Evolutionary conservation across 1,140 invertebrate genomes (phyloP).

Genomic region (Solenopsis invicta): DNA sequence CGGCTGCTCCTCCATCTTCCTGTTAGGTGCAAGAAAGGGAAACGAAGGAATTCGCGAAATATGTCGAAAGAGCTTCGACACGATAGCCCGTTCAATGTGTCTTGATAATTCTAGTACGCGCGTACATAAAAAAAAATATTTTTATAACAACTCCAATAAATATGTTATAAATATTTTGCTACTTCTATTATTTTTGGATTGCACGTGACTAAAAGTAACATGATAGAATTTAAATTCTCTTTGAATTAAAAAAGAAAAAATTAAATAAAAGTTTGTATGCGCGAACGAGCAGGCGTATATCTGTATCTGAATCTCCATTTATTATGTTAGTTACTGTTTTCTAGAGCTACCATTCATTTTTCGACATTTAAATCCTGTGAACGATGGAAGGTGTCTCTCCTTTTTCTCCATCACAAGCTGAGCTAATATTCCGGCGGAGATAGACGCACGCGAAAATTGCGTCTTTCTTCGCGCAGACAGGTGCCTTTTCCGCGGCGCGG

Average conservation of each 20-base stretch:
- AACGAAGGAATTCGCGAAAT: not conserved
- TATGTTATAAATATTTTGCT: not conserved
- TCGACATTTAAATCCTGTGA: not conserved
- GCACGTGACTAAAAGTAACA: not conserved
- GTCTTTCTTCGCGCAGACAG: conserved; percentile 69
- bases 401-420: conserved; percentile 61
- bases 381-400: conserved; percentile 19
- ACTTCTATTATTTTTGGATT: not conserved
- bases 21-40: not conserved
- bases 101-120: not conserved
- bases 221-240: not conserved
- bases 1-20: conserved; percentile 3
- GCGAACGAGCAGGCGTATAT: not conserved
- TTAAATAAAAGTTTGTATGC: conserved; percentile 11
- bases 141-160: not conserved
- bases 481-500: conserved; percentile 65
- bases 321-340: not conserved
- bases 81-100: not conserved
- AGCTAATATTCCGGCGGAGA: conserved; percentile 67
- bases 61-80: not conserved
- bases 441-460: conserved; percentile 75
- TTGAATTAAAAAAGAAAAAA: not conserved
- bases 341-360: not conserved
- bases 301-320: not conserved
- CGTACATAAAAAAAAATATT: not conserved